phyloP scores from a whole-genome alignment of 2,113 vertebrate genomes.

The Aptenodytes forsteri region DNA sequence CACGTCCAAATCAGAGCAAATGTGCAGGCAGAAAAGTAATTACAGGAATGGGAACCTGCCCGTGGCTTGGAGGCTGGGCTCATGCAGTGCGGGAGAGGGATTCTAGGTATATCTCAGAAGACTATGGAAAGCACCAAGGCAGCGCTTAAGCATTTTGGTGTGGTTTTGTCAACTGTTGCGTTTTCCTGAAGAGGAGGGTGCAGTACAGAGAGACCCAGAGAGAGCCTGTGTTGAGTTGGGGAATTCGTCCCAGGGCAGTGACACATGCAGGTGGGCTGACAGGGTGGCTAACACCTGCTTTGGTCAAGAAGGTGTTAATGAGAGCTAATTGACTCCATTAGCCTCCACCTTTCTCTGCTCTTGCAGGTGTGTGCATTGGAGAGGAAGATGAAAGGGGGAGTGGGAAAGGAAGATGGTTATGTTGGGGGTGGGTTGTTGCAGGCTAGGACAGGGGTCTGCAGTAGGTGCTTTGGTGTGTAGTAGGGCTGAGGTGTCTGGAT shows the following conservation, averaged over 20 bases:
- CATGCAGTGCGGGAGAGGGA: rapidly evolving
- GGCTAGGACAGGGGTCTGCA: not conserved
- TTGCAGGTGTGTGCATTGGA: not conserved
- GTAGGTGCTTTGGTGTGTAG: not conserved
- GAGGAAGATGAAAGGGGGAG: not conserved
- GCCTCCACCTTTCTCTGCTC: not conserved
- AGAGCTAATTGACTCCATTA: not conserved
- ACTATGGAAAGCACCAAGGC: not conserved
- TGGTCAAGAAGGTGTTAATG: not conserved
- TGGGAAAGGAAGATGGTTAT: not conserved
- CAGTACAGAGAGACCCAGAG: not conserved
- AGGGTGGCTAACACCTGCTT: not conserved
- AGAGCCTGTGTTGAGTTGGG: not conserved
- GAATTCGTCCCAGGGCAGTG: not conserved
- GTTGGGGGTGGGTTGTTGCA: rapidly evolving
- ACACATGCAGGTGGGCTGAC: not conserved
- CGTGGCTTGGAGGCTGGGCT: not conserved
- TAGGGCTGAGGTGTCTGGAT: not conserved
- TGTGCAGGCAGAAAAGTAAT: rapidly evolving
- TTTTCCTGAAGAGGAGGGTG: not conserved
- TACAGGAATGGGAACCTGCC: not conserved
- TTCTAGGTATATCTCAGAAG: not conserved
- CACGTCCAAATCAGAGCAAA: not conserved
- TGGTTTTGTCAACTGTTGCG: rapidly evolving
- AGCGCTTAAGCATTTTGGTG: rapidly evolving